phyloP scores from a whole-genome alignment of 2,888 invertebrate genomes.

The Trichogramma evanescens region DNA sequence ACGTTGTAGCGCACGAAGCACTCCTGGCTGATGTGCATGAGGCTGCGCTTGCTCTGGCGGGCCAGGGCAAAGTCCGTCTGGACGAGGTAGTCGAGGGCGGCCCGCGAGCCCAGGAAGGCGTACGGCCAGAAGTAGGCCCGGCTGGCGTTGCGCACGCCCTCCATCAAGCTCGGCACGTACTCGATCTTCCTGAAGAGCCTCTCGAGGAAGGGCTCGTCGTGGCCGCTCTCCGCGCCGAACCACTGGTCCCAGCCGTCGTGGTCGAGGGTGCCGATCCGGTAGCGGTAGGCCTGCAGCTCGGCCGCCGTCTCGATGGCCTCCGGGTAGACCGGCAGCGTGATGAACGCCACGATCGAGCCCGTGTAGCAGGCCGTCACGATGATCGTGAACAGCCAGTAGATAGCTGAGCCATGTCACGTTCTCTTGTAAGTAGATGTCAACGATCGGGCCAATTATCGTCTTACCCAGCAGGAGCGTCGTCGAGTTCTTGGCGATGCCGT shows the following conservation, averaged over 20 bases:
- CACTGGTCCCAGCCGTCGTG: constrained; percentile 70
- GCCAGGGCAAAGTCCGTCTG: constrained; percentile 59
- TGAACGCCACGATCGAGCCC: constrained; percentile 77
- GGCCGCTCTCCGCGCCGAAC: constrained; percentile 55
- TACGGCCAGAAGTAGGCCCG: constrained; percentile 72
- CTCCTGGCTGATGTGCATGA: constrained; percentile 66
- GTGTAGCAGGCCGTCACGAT: constrained; percentile 79
- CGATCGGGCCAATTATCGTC: not conserved
- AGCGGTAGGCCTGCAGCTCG: constrained; percentile 61
- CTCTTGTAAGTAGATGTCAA: no score
- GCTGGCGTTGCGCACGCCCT: constrained; percentile 67
- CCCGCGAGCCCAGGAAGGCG: constrained; percentile 67
- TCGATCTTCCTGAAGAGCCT: constrained; percentile 62
- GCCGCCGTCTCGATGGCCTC: constrained; percentile 64
- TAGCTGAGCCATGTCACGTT: constrained; percentile 51
- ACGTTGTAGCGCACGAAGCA: constrained; percentile 70
- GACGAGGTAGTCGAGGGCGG: constrained; percentile 66
- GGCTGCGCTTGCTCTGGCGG: constrained; percentile 50
- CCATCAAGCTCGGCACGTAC: constrained; percentile 58
- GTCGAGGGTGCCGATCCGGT: constrained; percentile 66
- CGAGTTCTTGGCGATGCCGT: constrained; percentile 59
- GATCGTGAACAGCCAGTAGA: constrained; percentile 81
- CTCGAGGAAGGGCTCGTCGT: constrained; percentile 57
- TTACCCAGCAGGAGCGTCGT: constrained; percentile 67
- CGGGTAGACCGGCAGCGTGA: constrained; percentile 70